phyloP scores from a whole-genome alignment of 2,888 invertebrate genomes.

The Zaprionus obscuricornis region DNA sequence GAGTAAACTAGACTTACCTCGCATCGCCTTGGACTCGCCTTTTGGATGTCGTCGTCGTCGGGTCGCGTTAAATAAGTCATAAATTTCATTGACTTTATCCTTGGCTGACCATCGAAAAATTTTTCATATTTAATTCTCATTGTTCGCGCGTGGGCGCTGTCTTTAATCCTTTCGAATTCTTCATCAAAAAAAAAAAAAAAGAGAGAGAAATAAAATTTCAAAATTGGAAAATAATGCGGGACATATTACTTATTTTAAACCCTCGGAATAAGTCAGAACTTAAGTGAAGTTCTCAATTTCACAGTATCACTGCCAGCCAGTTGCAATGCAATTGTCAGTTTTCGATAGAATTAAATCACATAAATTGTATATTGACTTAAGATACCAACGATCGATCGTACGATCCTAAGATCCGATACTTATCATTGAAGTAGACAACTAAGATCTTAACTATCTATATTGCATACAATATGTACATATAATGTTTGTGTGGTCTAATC shows the following conservation, averaged over 20 bases:
- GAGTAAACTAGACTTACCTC: neutral
- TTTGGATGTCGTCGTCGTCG: slow-evolving; percentile 8
- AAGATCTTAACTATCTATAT: neutral
- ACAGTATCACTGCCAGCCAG: no score
- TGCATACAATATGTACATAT: no score
- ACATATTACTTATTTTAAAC: slow-evolving; percentile 55
- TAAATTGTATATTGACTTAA: slow-evolving; percentile 63
- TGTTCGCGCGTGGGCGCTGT: slow-evolving; percentile 51
- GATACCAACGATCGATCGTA: slow-evolving; percentile 19
- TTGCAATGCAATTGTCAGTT: slow-evolving; percentile 51
- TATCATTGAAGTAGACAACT: slow-evolving; percentile 40
- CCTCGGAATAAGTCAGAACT: no score
- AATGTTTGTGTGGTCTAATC: slow-evolving; percentile 43
- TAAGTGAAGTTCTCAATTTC: neutral
- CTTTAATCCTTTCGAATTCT: slow-evolving; percentile 58
- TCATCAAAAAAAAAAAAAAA: no score
- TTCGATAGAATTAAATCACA: slow-evolving; percentile 62
- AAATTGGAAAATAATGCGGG: slow-evolving; percentile 58
- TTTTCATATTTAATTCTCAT: slow-evolving; percentile 71
- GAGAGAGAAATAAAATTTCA: neutral
- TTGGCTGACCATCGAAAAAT: slow-evolving; percentile 56
- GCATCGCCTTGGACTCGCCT: no score
- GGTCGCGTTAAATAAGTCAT: slow-evolving; percentile 68
- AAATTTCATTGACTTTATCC: slow-evolving; percentile 79
- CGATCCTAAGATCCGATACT: slow-evolving; percentile 51